These are phyloP conservation scores for Pelodytes ibericus DNA, from an alignment of 2,797 vertebrate species.

Conservation along the genomic window DNA sequence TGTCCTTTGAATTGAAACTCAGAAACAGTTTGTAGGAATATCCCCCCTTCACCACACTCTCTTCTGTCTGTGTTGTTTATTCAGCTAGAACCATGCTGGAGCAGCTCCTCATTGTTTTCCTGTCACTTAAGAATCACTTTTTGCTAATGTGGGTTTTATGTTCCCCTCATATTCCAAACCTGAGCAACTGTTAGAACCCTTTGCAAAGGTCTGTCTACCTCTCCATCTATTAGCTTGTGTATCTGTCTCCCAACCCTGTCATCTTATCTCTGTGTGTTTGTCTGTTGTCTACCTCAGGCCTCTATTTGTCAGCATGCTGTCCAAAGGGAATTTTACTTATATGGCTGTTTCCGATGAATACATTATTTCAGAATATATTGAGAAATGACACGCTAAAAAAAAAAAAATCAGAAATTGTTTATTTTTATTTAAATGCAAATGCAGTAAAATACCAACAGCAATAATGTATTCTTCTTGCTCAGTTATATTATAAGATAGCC, in stretches of 20 bases:
- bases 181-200: neutral
- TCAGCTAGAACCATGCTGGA: slow-evolving; percentile 10
- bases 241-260: too few relatives aligned
- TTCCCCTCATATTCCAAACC: neutral
- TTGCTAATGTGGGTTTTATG: slow-evolving; percentile 17
- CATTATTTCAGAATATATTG: neutral
- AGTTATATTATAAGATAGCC: slow-evolving; percentile 6
- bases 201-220: neutral
- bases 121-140: slow-evolving; percentile 23
- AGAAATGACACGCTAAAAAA: neutral
- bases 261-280: neutral
- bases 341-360: neutral
- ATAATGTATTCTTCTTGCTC: slow-evolving; percentile 31
- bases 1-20: too few relatives aligned
- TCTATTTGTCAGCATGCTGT: neutral
- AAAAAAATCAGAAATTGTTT: neutral
- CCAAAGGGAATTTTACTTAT: neutral
- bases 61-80: neutral
- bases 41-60: neutral
- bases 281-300: neutral
- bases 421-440: slow-evolving; percentile 41
- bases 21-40: too few relatives aligned
- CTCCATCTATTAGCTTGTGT: neutral
- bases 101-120: slow-evolving; percentile 2
- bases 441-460: neutral